Conservation (phyloP, 2,113 vertebrate genomes). For the Noturus placidus region DNA sequence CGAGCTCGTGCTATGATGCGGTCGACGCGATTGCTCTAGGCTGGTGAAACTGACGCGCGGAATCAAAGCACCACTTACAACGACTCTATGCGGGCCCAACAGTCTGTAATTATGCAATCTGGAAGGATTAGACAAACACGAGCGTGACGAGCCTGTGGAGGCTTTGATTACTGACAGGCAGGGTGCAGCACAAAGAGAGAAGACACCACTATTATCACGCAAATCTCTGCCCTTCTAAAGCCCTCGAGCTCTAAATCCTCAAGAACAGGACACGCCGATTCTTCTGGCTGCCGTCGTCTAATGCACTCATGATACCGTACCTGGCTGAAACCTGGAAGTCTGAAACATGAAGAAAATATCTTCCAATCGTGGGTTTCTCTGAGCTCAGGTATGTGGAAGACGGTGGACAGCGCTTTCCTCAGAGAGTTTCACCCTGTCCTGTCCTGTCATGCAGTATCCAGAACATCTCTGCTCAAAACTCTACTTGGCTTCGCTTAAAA, state of each 20-base stretch:
- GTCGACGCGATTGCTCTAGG: conserved; percentile 8
- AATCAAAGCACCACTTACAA: conserved; percentile 36
- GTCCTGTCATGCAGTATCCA: background rate
- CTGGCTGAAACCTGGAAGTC: background rate
- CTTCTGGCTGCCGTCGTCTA: background rate
- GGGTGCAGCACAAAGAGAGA: conserved; percentile 20
- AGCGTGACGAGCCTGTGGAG: conserved; percentile 1
- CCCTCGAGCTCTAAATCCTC: background rate
- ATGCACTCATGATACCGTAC: too few relatives aligned
- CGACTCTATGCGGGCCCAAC: conserved; percentile 22
- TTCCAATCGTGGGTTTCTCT: background rate
- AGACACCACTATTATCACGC: conserved; percentile 27
- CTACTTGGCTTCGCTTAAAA: background rate
- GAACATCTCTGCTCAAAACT: too few relatives aligned
- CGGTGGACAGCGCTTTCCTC: background rate
- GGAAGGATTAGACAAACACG: conserved; percentile 31
- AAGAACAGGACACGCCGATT: background rate
- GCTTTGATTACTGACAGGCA: conserved; percentile 34
- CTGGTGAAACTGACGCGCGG: conserved; percentile 3
- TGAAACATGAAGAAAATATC: background rate
- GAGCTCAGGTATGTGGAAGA: background rate
- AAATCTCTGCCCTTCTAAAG: background rate
- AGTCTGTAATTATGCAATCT: conserved; percentile 48
- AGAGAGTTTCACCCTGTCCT: background rate
- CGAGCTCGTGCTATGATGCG: background rate